These are phyloP conservation scores for Pedetes capensis DNA, from an alignment of 2,113 vertebrate species.

Conservation along the genomic window DNA sequence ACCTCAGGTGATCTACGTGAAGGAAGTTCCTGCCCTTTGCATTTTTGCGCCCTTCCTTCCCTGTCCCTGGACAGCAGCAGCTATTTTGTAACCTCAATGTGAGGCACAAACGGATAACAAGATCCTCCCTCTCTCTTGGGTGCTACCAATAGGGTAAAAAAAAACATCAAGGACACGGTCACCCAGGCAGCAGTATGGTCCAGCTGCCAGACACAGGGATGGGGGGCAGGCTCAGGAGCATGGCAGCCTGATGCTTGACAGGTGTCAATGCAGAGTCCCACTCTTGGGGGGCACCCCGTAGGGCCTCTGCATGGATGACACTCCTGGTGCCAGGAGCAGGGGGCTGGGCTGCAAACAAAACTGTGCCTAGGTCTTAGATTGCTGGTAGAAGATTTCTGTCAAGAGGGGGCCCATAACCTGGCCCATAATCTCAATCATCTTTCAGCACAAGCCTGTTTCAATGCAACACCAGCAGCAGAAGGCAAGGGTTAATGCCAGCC, in stretches of 20 bases:
- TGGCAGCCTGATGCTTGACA: not conserved
- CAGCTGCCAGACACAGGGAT: not conserved
- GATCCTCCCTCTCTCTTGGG: not conserved
- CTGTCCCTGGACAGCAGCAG: not conserved
- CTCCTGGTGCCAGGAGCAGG: not conserved
- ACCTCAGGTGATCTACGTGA: not conserved
- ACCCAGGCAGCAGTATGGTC: not conserved
- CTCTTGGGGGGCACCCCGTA: rapidly evolving
- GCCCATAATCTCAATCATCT: not conserved
- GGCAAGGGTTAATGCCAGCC: not conserved
- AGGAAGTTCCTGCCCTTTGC: not conserved
- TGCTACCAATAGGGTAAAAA: not conserved
- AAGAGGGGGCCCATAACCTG: not conserved
- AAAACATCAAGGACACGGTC: not conserved
- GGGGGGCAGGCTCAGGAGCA: not conserved
- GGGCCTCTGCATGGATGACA: too few relatives aligned
- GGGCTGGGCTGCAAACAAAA: not conserved
- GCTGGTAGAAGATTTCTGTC: not conserved
- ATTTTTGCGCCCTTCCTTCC: not conserved
- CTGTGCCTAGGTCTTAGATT: not conserved
- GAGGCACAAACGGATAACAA: not conserved
- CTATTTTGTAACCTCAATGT: not conserved
- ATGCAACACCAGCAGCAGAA: not conserved
- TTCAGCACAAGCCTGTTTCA: not conserved
- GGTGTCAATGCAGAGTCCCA: not conserved